phyloP scores from a whole-genome alignment of 2,797 vertebrate genomes.

The Lepus oiostolus region DNA sequence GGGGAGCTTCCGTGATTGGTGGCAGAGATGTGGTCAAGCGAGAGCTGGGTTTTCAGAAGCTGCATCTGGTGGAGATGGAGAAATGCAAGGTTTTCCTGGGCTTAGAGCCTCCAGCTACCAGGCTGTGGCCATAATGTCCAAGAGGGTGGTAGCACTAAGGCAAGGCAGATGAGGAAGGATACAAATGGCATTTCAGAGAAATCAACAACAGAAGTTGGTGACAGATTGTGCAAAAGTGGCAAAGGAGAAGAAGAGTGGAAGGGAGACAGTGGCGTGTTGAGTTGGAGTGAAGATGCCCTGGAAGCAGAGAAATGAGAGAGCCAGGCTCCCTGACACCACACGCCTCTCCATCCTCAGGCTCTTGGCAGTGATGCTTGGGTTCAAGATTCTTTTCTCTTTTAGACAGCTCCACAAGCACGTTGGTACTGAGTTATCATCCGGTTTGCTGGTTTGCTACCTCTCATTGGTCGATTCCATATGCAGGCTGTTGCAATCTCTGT shows the following conservation, averaged over 20 bases:
- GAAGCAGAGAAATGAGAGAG: neutral
- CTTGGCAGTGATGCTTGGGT: neutral
- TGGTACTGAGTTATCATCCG: neutral
- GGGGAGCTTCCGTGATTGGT: neutral
- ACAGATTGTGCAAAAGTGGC: conserved; percentile 59
- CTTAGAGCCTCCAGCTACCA: neutral
- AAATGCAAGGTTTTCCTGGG: neutral
- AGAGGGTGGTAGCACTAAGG: neutral
- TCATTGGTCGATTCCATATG: neutral
- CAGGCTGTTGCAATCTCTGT: neutral
- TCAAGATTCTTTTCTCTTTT: neutral
- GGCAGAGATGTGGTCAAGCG: neutral
- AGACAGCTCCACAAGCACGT: neutral
- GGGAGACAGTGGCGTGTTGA: neutral
- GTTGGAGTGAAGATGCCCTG: neutral
- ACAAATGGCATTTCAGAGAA: conserved; percentile 51
- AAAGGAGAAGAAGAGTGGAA: neutral
- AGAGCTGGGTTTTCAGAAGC: conserved; percentile 45
- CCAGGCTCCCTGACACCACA: neutral
- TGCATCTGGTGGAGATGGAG: neutral
- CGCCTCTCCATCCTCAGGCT: neutral
- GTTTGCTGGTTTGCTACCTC: neutral
- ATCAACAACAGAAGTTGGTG: conserved; percentile 53
- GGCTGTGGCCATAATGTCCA: neutral
- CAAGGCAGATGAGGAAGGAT: neutral